Conservation (phyloP, 2,888 invertebrate species). For the Lumbricus terrestris region DNA sequence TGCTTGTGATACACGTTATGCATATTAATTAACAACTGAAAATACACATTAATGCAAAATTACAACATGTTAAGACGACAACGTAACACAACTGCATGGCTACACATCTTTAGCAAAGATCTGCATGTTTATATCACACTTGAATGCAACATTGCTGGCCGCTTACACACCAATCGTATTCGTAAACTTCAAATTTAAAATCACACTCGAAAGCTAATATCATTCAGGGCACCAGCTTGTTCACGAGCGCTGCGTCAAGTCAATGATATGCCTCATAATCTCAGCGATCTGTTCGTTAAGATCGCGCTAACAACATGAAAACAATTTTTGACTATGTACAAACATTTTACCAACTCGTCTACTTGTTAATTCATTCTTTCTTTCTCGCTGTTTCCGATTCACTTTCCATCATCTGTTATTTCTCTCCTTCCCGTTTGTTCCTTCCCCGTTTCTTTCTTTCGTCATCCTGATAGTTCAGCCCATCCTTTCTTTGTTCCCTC, state of each 20-base stretch:
- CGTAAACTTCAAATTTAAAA: too few relatives aligned
- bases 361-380: not conserved
- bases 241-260: too few relatives aligned
- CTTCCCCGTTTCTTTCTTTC: not conserved
- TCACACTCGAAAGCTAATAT: too few relatives aligned
- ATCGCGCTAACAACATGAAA: not conserved
- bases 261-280: too few relatives aligned
- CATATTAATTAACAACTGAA: not conserved
- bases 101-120: not conserved
- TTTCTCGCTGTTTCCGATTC: not conserved
- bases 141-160: not conserved
- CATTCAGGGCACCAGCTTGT: too few relatives aligned
- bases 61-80: not conserved
- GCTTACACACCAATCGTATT: not conserved
- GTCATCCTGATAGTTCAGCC: too few relatives aligned
- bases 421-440: not conserved
- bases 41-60: not conserved
- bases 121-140: not conserved
- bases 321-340: not conserved
- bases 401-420: not conserved
- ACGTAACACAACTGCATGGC: not conserved
- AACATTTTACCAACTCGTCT: not conserved
- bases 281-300: too few relatives aligned
- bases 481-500: not conserved
- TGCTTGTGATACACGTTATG: slow-evolving; percentile 14